Conservation (phyloP, 2,113 vertebrate genomes). For the Daphoenositta chrysoptera region DNA sequence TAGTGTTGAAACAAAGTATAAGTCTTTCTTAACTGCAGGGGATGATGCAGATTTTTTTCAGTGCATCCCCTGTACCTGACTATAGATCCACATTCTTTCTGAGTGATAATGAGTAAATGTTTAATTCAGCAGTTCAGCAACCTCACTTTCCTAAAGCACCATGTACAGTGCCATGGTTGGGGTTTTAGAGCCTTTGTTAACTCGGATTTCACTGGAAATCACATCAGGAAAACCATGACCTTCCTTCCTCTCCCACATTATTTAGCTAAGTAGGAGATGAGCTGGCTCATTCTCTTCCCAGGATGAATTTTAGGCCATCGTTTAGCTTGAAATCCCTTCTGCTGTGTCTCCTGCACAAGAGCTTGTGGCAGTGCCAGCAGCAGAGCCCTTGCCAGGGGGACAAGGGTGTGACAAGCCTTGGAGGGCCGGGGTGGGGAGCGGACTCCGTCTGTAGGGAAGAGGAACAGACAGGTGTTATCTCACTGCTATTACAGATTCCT, state of each 20-base stretch:
- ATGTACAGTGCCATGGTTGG: not conserved
- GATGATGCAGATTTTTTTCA: not conserved
- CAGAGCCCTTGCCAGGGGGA: no score
- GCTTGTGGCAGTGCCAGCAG: not conserved
- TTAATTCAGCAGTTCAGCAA: not conserved
- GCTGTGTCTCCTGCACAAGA: not conserved
- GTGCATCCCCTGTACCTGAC: not conserved
- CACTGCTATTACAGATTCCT: not conserved
- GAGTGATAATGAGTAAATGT: not conserved
- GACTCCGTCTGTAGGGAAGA: rapidly evolving
- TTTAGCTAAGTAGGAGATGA: not conserved
- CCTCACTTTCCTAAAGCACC: slow-evolving; percentile 19
- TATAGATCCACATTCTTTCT: not conserved
- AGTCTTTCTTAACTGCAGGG: not conserved
- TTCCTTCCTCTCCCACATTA: not conserved
- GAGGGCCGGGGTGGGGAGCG: not conserved
- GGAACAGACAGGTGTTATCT: not conserved
- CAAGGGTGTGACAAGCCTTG: not conserved
- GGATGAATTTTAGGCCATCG: not conserved
- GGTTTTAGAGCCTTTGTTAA: not conserved
- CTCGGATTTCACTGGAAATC: not conserved
- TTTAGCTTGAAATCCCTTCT: not conserved
- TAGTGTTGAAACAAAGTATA: not conserved
- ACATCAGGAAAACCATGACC: not conserved
- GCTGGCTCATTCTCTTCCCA: not conserved